phyloP scores from a whole-genome alignment of 2,888 invertebrate species.

The Cosmia pyralina region DNA sequence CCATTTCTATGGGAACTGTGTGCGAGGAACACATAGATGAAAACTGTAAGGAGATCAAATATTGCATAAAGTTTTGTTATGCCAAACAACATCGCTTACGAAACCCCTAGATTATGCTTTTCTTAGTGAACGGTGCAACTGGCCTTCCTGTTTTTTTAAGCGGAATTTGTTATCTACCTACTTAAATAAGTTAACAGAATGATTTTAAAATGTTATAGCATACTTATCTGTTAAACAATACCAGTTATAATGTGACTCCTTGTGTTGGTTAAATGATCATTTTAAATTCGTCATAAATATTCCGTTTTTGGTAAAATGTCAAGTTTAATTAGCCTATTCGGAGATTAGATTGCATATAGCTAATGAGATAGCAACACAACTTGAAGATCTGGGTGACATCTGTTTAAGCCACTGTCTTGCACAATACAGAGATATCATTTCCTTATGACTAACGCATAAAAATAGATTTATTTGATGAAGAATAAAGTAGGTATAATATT shows the following conservation, averaged over 20 bases:
- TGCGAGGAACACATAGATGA: constrained; percentile 72
- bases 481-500: constrained; percentile 1
- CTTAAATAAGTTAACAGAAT: neutral
- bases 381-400: constrained; percentile 36
- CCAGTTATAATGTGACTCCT: neutral
- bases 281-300: constrained; percentile 15
- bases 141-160: constrained; percentile 43
- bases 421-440: constrained; percentile 40
- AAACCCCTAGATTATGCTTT: constrained; percentile 7
- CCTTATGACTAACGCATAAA: constrained; percentile 10
- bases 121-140: constrained; percentile 13
- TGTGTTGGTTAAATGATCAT: neutral
- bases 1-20: constrained; percentile 83
- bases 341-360: constrained; percentile 20
- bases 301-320: constrained; percentile 45
- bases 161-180: constrained; percentile 4
- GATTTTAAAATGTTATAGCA: neutral
- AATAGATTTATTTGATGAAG: constrained; percentile 1
- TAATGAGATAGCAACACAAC: constrained; percentile 29
- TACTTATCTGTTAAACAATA: neutral
- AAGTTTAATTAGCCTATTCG: constrained; percentile 38
- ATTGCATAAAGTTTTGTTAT: constrained; percentile 64
- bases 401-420: constrained; percentile 20
- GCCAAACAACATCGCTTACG: constrained; percentile 19
- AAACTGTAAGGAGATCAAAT: constrained; percentile 64